Percentiles rank a stretch among this genome's conserved stretches.
phyloP scores from a whole-genome alignment of 2,888 invertebrate species.

The Diarsia mendica region DNA sequence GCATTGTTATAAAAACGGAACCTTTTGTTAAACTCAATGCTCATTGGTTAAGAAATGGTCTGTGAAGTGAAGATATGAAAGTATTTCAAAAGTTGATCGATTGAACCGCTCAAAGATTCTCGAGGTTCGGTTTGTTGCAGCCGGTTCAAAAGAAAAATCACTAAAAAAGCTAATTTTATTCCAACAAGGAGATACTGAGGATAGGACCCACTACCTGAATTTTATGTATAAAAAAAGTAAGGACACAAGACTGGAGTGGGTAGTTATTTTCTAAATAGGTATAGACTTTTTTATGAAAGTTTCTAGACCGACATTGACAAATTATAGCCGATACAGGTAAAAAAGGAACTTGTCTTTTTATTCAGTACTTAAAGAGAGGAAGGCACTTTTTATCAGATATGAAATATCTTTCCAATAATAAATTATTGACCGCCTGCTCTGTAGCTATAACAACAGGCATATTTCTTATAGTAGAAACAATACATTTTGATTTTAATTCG shows the following conservation, averaged over 20 bases:
- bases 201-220: background rate
- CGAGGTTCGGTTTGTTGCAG: constrained; percentile 3
- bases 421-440: background rate
- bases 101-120: constrained; percentile 16
- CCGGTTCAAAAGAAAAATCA: constrained; percentile 1
- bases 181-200: background rate
- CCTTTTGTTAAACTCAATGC: constrained; percentile 23
- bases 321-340: constrained; percentile 11
- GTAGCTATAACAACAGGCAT: background rate
- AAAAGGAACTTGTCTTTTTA: background rate
- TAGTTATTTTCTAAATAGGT: constrained; percentile 1
- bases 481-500: background rate
- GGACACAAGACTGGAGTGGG: background rate
- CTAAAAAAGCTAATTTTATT: constrained; percentile 22
- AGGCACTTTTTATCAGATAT: background rate
- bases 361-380: background rate
- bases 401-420: background rate
- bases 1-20: constrained; percentile 22
- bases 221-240: background rate
- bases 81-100: constrained; percentile 30
- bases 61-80: constrained; percentile 44
- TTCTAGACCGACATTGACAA: constrained; percentile 33
- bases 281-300: constrained; percentile 8
- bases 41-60: constrained; percentile 34
- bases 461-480: background rate